Conservation (phyloP, 53 echinoderm and acorn worm genomes). For the Echinometra lucunter region DNA sequence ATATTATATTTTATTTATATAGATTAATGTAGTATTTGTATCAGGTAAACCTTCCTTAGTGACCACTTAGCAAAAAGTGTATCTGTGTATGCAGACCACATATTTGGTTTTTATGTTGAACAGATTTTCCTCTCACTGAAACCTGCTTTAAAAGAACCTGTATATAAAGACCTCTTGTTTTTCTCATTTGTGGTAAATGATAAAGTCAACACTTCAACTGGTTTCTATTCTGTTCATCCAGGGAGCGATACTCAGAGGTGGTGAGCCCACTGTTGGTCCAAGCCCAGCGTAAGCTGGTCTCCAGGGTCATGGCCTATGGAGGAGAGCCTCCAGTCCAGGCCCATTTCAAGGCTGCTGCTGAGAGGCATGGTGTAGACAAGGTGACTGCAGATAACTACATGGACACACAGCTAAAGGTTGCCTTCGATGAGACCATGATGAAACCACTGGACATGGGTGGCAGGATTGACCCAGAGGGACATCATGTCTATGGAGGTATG, state of each 20-base stretch:
- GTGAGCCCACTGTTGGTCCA: slow-evolving; percentile 92
- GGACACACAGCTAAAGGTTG: slow-evolving; percentile 79
- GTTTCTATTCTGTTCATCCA: slow-evolving; percentile 37
- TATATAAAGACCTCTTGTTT: too few species aligned
- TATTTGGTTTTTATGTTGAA: too few species aligned
- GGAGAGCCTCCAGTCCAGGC: slow-evolving; percentile 89
- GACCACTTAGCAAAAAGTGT: too few species aligned
- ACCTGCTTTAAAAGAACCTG: too few species aligned
- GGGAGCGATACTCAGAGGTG: slow-evolving; percentile 93
- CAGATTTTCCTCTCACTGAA: too few species aligned
- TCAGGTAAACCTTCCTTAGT: too few species aligned
- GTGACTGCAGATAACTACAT: slow-evolving; percentile 94
- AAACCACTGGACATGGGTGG: slow-evolving; percentile 94
- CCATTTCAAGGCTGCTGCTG: slow-evolving; percentile 79
- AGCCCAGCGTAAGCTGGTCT: slow-evolving; percentile 94
- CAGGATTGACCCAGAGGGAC: slow-evolving; percentile 96
- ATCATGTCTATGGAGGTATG: slow-evolving; percentile 94
- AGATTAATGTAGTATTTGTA: too few species aligned
- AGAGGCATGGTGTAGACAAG: slow-evolving; percentile 69
- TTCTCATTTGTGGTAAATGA: too few species aligned
- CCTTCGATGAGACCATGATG: slow-evolving; percentile 73
- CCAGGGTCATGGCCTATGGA: slow-evolving; percentile 87
- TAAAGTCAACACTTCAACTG: background rate
- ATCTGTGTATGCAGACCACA: too few species aligned
- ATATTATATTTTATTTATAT: too few species aligned